Evolutionary conservation across 2,888 invertebrate genomes (phyloP), one percentile per base, ranked within the genome.

Genomic region (Ernsta delagoae): DNA sequence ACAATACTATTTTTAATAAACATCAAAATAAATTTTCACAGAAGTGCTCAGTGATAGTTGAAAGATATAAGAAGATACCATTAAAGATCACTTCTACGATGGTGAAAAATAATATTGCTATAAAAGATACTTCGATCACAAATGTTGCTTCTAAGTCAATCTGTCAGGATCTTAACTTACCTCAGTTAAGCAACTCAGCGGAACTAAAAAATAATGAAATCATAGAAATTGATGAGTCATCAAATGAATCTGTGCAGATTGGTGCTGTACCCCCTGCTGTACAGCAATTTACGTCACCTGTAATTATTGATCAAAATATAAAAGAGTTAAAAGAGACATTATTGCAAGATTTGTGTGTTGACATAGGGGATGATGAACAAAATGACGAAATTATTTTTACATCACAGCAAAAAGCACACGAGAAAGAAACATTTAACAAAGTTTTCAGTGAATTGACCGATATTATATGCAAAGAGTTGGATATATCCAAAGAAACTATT

Each of bases 191-290:
- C 12, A 65, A 68, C 43, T 5, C 24, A n/a, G 45, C 43, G 65
- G 11, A 34, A 12, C 79, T 84, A 16, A 70, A 59, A 34, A 59
- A 59, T 59, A 5, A 4, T 5, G 16, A 64, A n/a, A n/a, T 85
- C 31, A 84, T 83, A 66, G 84, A 86, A 79, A 80, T 88, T 57
- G 85, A 88, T 66, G 87, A 87, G 71, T 86, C 86, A 4, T 84
- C 85, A 7, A 83, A 81, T 74, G 87, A 70, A 54, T 70, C 69
- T n/a, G 11, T 59, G 34, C 16, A 43, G 8, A n/a, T 24, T 36
- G 7, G 8, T 48, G 12, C 4, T 7, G 11, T 36, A 31, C 5
- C 36, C 6, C 16, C 48, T 48, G 54, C 11, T 31, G 43, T 59
- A n/a, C 16, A 50, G 41, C 41, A 24, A 59, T 39, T 59, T 1